Base-by-base conservation (phyloP, 2,797 vertebrate genomes). In the Sorex maritimensis region DNA sequence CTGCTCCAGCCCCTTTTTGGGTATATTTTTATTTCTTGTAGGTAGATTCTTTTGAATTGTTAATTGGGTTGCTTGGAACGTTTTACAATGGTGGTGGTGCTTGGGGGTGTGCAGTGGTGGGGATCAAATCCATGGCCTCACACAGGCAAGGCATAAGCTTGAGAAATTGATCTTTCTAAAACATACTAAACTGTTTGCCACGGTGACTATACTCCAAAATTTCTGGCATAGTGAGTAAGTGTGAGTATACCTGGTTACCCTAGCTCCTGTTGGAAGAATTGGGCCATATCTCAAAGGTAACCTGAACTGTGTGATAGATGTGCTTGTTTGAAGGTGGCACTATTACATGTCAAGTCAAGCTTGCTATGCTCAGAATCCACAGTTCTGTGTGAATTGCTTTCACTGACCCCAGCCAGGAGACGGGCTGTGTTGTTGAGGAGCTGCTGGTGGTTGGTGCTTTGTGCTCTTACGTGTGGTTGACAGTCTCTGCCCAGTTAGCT, bases 181-280 rank as follows among this genome's bases (percentile, higher is more conserved):
- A 79, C 82, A 81, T 71, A 5, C 55, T 26, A n/a, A 86, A 65
- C 49, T 81, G 26, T 86, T 82, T 88, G 81, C 73, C 74, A 24
- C 30, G 88, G 71, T 92, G 30, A 5, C 67, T 63, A 30, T 69
- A 15, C 67, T 68, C 88, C 74, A 55, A 91, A 61, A 61, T 77
- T 80, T 6, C 30, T 74, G 8, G 75, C 38, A 46, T n/a, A 68
- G 2, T 69, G 23, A n/a, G 4, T 63, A 75, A 69, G 58, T 61
- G 6, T 61, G 5, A 61, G 6, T 61, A 61, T 61, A 19, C 19
- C 10, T 52, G 49, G 49, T 61, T 19, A 19, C 58, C 21, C 58
- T 19, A 3, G 3, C 21, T 61, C 21, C 2, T 61, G 17, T 61
- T 6, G 58, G 58, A 19, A 4, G 19, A 61, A 61, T 61, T 61